phyloP scores from a whole-genome alignment of 2,113 vertebrate species.

The Numenius arquata region DNA sequence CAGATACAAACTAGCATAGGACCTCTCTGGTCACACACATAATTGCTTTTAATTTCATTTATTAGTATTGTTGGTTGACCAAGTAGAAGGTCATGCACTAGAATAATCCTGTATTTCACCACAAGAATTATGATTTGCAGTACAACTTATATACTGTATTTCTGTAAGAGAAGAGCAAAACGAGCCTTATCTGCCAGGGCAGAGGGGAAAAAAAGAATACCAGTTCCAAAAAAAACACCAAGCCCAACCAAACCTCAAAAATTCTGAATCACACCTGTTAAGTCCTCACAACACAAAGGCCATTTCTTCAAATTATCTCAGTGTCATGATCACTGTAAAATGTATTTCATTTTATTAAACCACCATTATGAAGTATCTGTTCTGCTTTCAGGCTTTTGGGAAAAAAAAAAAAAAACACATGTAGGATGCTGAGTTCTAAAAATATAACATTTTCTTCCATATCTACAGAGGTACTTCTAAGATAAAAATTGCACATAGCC shows the following conservation, averaged over 20 bases:
- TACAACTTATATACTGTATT: not conserved
- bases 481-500: not conserved
- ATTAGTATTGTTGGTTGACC: not conserved
- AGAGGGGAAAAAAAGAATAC: not conserved
- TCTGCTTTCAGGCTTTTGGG: not conserved
- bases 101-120: not conserved
- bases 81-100: not conserved
- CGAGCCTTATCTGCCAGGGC: not conserved
- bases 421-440: not conserved
- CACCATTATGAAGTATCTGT: not conserved
- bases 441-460: not conserved
- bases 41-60: not conserved
- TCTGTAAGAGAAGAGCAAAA: not conserved
- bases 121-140: not conserved
- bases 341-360: not conserved
- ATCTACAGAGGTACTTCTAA: not conserved
- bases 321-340: not conserved
- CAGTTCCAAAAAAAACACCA: not conserved
- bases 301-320: not conserved
- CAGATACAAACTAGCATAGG: not conserved
- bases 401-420: not conserved
- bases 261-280: not conserved
- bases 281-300: not conserved
- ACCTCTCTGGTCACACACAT: not conserved
- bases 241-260: not conserved